phyloP scores from a whole-genome alignment of 2,888 invertebrate genomes.

The Nudaria mundana region DNA sequence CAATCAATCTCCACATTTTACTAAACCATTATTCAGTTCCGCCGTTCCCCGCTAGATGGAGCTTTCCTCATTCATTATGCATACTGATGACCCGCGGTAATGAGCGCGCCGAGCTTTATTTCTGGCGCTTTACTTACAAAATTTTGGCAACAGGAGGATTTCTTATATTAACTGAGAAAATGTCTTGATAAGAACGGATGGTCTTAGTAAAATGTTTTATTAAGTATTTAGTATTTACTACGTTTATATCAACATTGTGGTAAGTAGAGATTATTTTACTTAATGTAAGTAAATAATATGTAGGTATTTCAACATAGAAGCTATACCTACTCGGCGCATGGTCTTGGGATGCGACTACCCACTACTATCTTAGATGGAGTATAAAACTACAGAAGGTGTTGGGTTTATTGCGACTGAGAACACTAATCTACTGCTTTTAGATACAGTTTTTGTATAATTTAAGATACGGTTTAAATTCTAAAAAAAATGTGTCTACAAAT shows the following conservation, averaged over 20 bases:
- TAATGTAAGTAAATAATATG: too few relatives aligned
- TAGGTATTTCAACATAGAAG: too few relatives aligned
- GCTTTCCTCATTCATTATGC: slow-evolving; percentile 86
- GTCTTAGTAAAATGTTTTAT: slow-evolving; percentile 26
- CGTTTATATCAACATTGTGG: slow-evolving; percentile 19
- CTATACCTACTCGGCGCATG: too few relatives aligned
- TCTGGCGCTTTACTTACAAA: slow-evolving; percentile 57
- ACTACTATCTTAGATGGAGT: too few relatives aligned
- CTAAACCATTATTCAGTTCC: slow-evolving; percentile 57
- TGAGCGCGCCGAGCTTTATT: slow-evolving; percentile 68
- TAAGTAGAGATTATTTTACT: background rate
- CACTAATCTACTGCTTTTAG: too few relatives aligned
- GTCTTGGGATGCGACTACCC: too few relatives aligned
- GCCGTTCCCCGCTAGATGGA: slow-evolving; percentile 65
- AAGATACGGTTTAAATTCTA: too few relatives aligned
- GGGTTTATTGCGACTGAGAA: too few relatives aligned
- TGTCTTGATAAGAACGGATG: slow-evolving; percentile 54
- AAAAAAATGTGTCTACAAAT: too few relatives aligned
- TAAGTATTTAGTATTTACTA: too few relatives aligned
- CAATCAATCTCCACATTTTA: slow-evolving; percentile 55
- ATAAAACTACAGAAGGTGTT: too few relatives aligned
- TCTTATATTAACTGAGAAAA: slow-evolving; percentile 58
- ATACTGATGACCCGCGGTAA: slow-evolving; percentile 88
- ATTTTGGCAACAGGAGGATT: slow-evolving; percentile 60
- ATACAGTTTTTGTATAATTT: too few relatives aligned